Percentiles rank a stretch among this genome's conserved stretches.
Conservation (phyloP, 2,797 vertebrate species). For the Parotocinclus haroldoi region DNA sequence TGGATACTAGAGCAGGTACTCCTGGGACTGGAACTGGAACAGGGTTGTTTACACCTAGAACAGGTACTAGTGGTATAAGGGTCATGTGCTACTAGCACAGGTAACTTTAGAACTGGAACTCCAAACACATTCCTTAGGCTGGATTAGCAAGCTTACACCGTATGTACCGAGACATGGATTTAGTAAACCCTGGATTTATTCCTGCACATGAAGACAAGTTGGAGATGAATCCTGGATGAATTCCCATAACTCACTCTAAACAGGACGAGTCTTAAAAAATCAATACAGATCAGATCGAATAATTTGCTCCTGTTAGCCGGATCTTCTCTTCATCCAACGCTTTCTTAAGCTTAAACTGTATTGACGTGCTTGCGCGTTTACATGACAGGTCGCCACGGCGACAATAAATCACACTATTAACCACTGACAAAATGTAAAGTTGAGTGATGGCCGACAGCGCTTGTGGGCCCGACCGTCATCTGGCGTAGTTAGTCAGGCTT, state of each 20-base stretch:
- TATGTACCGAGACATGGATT: too few relatives aligned
- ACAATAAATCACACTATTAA: slow-evolving; percentile 64
- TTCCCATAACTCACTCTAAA: slow-evolving; percentile 51
- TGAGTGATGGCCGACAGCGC: slow-evolving; percentile 8
- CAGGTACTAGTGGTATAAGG: too few relatives aligned
- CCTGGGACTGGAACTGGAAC: too few relatives aligned
- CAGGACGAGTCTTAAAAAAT: slow-evolving; percentile 51
- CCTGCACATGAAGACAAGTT: too few relatives aligned
- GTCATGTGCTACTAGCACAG: too few relatives aligned
- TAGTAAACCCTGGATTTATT: too few relatives aligned
- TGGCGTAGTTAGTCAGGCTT: slow-evolving; percentile 23
- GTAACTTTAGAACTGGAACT: too few relatives aligned
- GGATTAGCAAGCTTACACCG: too few relatives aligned
- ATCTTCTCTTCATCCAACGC: not conserved
- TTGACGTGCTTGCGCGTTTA: slow-evolving; percentile 58
- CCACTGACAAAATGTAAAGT: slow-evolving; percentile 43
- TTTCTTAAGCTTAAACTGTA: slow-evolving; percentile 52
- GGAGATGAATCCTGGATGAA: not conserved
- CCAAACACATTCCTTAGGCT: too few relatives aligned
- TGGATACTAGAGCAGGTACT: too few relatives aligned
- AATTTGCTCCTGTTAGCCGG: slow-evolving; percentile 21
- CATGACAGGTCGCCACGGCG: slow-evolving; percentile 58
- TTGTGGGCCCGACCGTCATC: slow-evolving; percentile 36
- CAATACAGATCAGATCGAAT: slow-evolving; percentile 55
- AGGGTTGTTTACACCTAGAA: too few relatives aligned